Base-by-base conservation (phyloP, 2,113 vertebrate genomes). In the Tachycineta bicolor region DNA sequence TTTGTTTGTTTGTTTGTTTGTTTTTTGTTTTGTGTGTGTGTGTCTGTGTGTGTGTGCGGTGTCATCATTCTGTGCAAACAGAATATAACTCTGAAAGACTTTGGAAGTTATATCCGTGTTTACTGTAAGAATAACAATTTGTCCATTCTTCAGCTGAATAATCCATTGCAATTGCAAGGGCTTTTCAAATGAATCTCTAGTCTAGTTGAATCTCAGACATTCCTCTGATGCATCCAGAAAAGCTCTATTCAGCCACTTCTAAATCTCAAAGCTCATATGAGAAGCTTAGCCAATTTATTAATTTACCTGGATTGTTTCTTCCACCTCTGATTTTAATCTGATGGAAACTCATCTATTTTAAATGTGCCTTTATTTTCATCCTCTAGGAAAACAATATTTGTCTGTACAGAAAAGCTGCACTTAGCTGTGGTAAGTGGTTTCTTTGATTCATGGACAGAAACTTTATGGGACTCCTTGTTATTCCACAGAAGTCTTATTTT, bases 241-340 rank as follows among this genome's bases (percentile, higher is more conserved):
- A 92, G 14, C 23, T 83, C 25, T 55, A 77, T 81, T 81, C 47
- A 64, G 64, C 41, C 64, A 25, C 64, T 90, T 56, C 56, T 64
- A 83, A 94, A 92, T 83, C 83, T 92, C 80, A 74, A 63, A 92
- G 69, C 65, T 95, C 73, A 77, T 91, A 89, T 83, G 77, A 75
- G 47, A 83, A 75, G 20, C 31, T 63, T 75, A 71, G 41, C 56
- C 87, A 81, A 91, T 93, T 92, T 87, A 92, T 95, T 96, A 90
- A 95, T 95, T 92, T 90, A 91, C 83, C 94, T 95, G 86, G 87
- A 75, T 75, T 93, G 56, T 92, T 83, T 89, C 65, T 94, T 81
- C 56, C 52, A 77, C 65, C 73, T 92, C 89, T 60, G 80, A 96
- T 84, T 94, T 91, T 60, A 67, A 89, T 84, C 68, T 68, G 69